These are phyloP conservation scores for Orycteropus afer DNA, from an alignment of 2,113 vertebrate species.

Conservation along the genomic window DNA sequence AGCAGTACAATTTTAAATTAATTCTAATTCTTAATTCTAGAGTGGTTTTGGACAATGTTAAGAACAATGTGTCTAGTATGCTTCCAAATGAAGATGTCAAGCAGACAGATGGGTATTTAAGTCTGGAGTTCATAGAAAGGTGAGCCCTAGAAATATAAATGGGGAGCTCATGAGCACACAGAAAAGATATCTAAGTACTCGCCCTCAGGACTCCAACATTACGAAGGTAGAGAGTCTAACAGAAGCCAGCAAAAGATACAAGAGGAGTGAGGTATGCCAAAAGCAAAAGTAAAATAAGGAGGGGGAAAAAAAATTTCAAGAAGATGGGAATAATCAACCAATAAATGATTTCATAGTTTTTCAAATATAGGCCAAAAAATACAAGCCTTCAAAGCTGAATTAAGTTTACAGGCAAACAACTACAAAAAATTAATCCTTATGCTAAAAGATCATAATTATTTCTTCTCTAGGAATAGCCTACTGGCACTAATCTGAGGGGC, in stretches of 20 bases:
- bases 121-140: neutral
- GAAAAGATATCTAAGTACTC: neutral
- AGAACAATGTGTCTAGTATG: fast-evolving
- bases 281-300: neutral
- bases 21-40: neutral
- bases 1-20: neutral
- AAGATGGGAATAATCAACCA: neutral
- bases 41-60: too few relatives aligned
- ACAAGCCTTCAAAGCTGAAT: neutral
- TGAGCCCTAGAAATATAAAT: neutral
- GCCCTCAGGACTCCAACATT: neutral
- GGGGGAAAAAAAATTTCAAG: neutral
- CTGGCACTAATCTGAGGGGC: neutral
- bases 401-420: neutral
- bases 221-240: neutral
- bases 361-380: neutral
- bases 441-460: neutral
- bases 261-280: neutral
- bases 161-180: neutral
- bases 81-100: neutral
- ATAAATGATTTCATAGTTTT: neutral
- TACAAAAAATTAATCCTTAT: neutral
- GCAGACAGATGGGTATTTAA: neutral
- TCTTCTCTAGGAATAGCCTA: neutral
- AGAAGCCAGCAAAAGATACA: neutral